Percentiles rank a stretch among this genome's conserved stretches.
phyloP scores from a whole-genome alignment of 2,888 invertebrate genomes.

The Cryptus armator region DNA sequence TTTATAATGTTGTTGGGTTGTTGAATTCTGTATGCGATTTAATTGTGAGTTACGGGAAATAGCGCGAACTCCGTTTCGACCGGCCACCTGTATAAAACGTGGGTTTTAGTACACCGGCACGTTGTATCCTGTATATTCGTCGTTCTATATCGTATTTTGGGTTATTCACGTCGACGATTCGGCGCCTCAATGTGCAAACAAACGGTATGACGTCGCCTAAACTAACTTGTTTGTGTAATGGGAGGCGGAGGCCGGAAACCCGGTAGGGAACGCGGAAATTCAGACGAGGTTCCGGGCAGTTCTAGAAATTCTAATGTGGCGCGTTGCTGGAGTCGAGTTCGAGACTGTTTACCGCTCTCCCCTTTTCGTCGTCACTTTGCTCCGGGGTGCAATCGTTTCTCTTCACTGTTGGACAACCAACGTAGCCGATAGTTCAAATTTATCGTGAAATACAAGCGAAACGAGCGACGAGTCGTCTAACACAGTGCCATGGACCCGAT shows the following conservation, averaged over 20 bases:
- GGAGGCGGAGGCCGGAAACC: slow-evolving; percentile 23
- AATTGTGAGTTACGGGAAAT: slow-evolving; percentile 15
- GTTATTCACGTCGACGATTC: slow-evolving; percentile 27
- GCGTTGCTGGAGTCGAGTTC: slow-evolving; percentile 6
- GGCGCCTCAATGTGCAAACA: slow-evolving; percentile 34
- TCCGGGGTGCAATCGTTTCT: not conserved
- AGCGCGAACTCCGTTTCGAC: slow-evolving; percentile 8
- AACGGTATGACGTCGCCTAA: slow-evolving; percentile 10
- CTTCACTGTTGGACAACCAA: not conserved
- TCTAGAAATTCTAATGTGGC: slow-evolving; percentile 41
- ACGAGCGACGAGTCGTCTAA: not conserved
- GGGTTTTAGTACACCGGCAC: not conserved
- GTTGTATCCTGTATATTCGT: not conserved
- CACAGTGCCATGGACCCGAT: not conserved
- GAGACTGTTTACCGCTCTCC: slow-evolving; percentile 21
- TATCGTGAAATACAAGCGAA: slow-evolving; percentile 6
- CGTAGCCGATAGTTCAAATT: slow-evolving; percentile 42
- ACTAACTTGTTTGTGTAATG: slow-evolving; percentile 41
- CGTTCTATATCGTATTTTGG: slow-evolving; percentile 4
- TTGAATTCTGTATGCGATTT: not conserved
- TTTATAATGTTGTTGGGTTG: not conserved
- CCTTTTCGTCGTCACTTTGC: slow-evolving; percentile 8
- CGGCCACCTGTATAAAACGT: slow-evolving; percentile 18
- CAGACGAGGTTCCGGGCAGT: slow-evolving; percentile 24
- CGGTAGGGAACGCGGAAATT: slow-evolving; percentile 8